Base-by-base conservation (phyloP, 2,113 vertebrate genomes). In the Ochotona curzoniae region DNA sequence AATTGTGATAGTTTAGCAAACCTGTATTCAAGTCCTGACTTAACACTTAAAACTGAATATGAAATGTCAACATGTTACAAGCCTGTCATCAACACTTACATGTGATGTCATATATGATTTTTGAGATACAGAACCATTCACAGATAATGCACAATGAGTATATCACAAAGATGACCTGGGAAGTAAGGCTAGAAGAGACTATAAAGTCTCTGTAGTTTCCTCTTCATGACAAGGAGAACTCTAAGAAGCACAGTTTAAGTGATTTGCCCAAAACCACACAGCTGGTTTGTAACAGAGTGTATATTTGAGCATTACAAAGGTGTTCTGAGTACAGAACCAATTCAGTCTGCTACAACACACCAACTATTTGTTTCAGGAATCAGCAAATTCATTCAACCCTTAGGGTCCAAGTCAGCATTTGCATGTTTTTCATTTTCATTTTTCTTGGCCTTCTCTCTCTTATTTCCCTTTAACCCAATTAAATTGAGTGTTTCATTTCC, bases 201-300 rank as follows among this genome's bases (percentile, higher is more conserved):
- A 12, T 32, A 23, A 20, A 80, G 32, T 38, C 66, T 8, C 73
- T 61, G 38, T 57, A 32, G 4, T 75, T 95, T 15, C 28, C 14
- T 76, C 47, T 82, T 63, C 61, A 17, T 89, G 92, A 82, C 79
- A 18, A 93, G 38, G 17, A 85, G 67, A 89, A 82, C 89, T 71
- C 30, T 26, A 14, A 85, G 20, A 2, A 61, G 38, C 21, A 6
- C 15, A 47, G 87, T 17, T 35, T 79, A 93, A 85, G 30, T 76
- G 51, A 81, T 84, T 93, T 73, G 1, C 66, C 66, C 26, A 82
- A 78, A 90, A n/a, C 23, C 38, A 71, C 20, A 23, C 14, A 54
- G 1, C 0, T 15, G n/a, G 25, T 64, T 76, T 71, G 17, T 63
- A 67, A 51, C 8, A 85, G 49, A 67, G 14, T 4, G 20, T 64